Evolutionary conservation across 2,113 vertebrate genomes (phyloP).

Genomic region (Etia nguti): DNA sequence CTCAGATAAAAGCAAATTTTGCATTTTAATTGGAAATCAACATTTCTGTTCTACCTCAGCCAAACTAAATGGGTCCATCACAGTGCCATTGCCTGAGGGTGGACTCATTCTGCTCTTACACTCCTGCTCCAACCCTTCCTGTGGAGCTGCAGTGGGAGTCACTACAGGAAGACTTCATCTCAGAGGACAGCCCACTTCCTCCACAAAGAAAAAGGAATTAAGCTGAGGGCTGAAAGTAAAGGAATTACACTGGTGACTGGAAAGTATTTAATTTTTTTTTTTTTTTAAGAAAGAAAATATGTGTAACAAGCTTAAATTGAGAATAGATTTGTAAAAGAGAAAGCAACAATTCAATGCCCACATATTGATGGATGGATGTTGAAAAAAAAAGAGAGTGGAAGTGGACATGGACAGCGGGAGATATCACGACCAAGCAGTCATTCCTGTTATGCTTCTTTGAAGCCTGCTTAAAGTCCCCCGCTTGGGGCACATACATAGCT

Average conservation of each 20-base stretch:
- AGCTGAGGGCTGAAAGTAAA: background rate
- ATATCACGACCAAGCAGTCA: background rate
- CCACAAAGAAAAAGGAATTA: conserved; percentile 13
- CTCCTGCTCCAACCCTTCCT: conserved; percentile 45
- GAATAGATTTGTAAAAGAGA: background rate
- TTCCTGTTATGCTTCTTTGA: background rate
- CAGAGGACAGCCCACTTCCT: conserved; percentile 45
- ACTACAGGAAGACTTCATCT: conserved; percentile 49
- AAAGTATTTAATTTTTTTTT: background rate
- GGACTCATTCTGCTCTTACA: conserved; percentile 37
- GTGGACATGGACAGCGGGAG: background rate
- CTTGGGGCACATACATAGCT: background rate
- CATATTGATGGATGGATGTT: background rate
- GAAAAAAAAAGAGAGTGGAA: background rate
- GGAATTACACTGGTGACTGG: background rate
- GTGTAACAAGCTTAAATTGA: background rate
- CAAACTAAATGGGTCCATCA: conserved; percentile 8
- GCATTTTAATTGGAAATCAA: background rate
- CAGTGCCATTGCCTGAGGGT: conserved; percentile 44
- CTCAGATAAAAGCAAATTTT: background rate
- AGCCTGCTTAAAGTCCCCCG: background rate
- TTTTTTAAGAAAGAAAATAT: background rate
- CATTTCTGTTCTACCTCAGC: background rate
- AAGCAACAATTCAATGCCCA: background rate
- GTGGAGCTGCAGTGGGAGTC: conserved; percentile 48